Percentiles rank a stretch among this genome's conserved stretches.
phyloP scores from a whole-genome alignment of 2,797 vertebrate genomes.

The Stomatorhinus walkeri region DNA sequence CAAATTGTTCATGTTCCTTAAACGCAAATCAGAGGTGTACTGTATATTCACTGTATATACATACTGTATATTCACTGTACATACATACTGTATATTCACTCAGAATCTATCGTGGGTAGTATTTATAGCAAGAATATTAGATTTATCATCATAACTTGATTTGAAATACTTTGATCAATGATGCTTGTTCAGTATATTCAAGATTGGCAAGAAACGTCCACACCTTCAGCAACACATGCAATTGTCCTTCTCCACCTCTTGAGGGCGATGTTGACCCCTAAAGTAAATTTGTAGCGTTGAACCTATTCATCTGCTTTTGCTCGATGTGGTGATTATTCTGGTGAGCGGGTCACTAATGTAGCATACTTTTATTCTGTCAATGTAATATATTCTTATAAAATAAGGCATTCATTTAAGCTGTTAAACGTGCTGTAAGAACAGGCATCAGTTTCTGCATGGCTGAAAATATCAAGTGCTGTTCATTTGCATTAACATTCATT shows the following conservation, averaged over 20 bases:
- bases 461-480: not conserved
- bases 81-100: not conserved
- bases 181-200: not conserved
- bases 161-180: not conserved
- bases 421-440: not conserved
- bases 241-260: not conserved
- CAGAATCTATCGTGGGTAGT: not conserved
- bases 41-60: not conserved
- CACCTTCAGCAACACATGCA: not conserved
- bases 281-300: not conserved
- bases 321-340: not conserved
- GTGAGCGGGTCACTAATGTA: not conserved
- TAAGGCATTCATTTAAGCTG: not conserved
- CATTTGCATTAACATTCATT: not conserved
- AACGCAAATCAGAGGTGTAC: not conserved
- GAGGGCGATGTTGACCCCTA: slow-evolving; percentile 19
- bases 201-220: not conserved
- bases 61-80: not conserved
- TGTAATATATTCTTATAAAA: not conserved
- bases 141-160: not conserved
- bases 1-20: not conserved
- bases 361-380: slow-evolving; percentile 8
- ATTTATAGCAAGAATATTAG: not conserved
- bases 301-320: not conserved
- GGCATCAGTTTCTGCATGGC: not conserved